A percentile compares a stretch with the other conserved stretches of the same genome.
These are phyloP conservation scores for Leptopilina syphax DNA, from an alignment of 2,888 invertebrate species.

Conservation along the genomic window DNA sequence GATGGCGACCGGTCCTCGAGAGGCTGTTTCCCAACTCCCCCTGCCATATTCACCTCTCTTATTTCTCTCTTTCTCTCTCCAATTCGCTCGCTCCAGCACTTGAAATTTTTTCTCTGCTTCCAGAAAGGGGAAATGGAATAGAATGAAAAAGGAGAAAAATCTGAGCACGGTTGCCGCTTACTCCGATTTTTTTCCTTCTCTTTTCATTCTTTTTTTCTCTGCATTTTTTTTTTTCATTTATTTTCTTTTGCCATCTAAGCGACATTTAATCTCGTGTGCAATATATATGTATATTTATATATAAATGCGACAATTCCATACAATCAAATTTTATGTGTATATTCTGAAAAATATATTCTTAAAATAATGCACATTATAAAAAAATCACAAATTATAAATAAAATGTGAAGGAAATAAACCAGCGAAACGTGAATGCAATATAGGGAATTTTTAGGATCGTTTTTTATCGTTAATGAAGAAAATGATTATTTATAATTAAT, in stretches of 20 bases:
- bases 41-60: slow-evolving; percentile 49
- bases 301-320: background rate
- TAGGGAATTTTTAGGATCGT: too few relatives aligned
- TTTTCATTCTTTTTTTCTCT: background rate
- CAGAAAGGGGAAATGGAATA: slow-evolving; percentile 60
- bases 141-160: slow-evolving; percentile 57
- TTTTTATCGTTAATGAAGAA: too few relatives aligned
- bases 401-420: too few relatives aligned
- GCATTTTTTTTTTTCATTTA: slow-evolving; percentile 6
- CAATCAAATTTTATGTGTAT: too few relatives aligned
- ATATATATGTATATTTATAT: background rate
- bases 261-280: slow-evolving; percentile 9
- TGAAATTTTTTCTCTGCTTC: slow-evolving; percentile 60
- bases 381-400: too few relatives aligned
- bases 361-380: too few relatives aligned
- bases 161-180: slow-evolving; percentile 55
- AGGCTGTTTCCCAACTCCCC: slow-evolving; percentile 69
- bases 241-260: background rate
- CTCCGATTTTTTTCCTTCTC: slow-evolving; percentile 6
- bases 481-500: too few relatives aligned
- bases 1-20: slow-evolving; percentile 75
- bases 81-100: slow-evolving; percentile 57
- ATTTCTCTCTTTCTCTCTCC: slow-evolving; percentile 57
- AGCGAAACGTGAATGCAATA: too few relatives aligned
- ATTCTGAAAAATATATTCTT: too few relatives aligned